Conservation (phyloP, 2,888 invertebrate species). For the Cantharis rustica region DNA sequence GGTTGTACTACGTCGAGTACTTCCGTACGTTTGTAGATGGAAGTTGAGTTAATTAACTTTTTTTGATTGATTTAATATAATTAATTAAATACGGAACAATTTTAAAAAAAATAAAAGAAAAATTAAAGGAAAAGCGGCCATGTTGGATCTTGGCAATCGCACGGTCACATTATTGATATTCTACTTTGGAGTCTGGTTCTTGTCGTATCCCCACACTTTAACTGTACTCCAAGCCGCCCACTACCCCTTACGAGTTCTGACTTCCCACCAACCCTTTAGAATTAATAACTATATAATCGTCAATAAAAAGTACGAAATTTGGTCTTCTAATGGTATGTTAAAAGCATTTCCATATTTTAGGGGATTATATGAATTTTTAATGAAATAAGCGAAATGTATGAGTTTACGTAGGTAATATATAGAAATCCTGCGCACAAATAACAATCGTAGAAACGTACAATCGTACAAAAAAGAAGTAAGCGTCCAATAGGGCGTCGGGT, state of each 20-base stretch:
- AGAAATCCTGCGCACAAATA: conserved; percentile 40
- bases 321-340: neutral
- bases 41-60: neutral
- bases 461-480: conserved; percentile 48
- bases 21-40: neutral
- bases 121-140: conserved; percentile 29
- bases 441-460: conserved; percentile 43
- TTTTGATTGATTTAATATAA: neutral
- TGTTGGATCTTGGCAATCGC: conserved; percentile 48
- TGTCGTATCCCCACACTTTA: conserved; percentile 45
- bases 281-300: conserved; percentile 31
- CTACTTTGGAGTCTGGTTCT: conserved; percentile 55
- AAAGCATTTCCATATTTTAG: neutral
- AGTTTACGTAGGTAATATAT: conserved; percentile 16
- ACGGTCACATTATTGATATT: conserved; percentile 58
- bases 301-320: conserved; percentile 24
- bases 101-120: conserved; percentile 1
- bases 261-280: conserved; percentile 31
- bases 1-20: too few relatives aligned
- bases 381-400: neutral
- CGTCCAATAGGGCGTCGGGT: conserved; percentile 48
- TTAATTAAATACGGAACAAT: neutral
- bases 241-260: conserved; percentile 27
- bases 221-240: conserved; percentile 27
- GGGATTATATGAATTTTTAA: neutral